Conservation (phyloP, 2,113 vertebrate genomes). For the Cromileptes altivelis region DNA sequence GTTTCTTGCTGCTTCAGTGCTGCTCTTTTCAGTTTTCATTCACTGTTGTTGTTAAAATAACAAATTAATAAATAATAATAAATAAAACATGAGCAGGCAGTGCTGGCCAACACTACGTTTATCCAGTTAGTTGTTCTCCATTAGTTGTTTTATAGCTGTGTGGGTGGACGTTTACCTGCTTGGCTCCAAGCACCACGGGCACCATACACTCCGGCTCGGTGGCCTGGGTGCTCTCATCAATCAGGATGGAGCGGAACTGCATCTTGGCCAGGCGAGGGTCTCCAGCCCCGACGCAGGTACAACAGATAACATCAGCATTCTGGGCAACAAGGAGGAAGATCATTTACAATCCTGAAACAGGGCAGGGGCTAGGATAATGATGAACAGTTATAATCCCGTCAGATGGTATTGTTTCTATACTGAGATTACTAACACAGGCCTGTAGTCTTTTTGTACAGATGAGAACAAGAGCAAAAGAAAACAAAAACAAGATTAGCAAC, state of each 20-base stretch:
- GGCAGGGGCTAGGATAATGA: neutral
- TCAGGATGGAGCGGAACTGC: constrained; percentile 99
- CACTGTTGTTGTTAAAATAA: neutral
- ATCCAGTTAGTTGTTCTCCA: neutral
- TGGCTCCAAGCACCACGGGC: constrained; percentile 95
- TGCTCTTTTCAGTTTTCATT: neutral
- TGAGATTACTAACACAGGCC: neutral
- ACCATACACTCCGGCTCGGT: constrained; percentile 99
- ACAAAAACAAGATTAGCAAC: neutral
- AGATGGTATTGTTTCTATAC: neutral
- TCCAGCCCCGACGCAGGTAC: constrained; percentile 96
- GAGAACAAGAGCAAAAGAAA: neutral
- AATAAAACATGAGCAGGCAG: no score
- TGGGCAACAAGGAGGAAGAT: constrained; percentile 59
- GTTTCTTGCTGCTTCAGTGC: neutral
- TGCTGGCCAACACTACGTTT: neutral
- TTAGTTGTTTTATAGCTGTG: neutral
- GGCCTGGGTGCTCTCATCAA: constrained; percentile 98
- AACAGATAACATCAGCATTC: constrained; percentile 99
- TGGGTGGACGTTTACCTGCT: constrained; percentile 87
- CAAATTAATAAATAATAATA: no score
- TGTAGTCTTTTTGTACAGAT: no score
- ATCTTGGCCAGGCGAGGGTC: constrained; percentile 97
- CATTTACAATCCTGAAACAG: neutral
- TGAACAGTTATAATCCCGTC: neutral